Conservation (phyloP, 2,113 vertebrate genomes). For the Gymnogyps californianus region DNA sequence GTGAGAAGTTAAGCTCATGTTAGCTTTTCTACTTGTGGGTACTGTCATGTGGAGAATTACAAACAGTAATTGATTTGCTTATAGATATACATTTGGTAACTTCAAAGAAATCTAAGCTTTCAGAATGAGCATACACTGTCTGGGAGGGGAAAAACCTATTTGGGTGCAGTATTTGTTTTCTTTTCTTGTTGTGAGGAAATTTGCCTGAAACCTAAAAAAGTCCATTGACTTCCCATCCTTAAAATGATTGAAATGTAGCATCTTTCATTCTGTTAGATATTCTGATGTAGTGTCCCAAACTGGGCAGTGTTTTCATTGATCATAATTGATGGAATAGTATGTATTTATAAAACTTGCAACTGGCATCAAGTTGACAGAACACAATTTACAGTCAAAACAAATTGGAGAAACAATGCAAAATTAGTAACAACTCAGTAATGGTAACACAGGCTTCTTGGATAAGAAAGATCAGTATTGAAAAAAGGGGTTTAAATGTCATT, state of each 20-base stretch:
- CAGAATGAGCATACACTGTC: background rate
- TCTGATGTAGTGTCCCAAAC: background rate
- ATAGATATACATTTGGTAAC: background rate
- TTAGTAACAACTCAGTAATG: background rate
- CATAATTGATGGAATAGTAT: background rate
- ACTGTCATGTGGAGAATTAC: background rate
- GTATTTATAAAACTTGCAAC: background rate
- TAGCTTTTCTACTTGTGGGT: background rate
- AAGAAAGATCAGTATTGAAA: background rate
- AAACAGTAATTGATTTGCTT: background rate
- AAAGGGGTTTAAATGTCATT: background rate
- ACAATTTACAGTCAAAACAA: background rate
- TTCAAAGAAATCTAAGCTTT: background rate
- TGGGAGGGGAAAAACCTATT: background rate
- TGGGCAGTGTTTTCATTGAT: background rate
- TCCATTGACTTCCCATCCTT: background rate
- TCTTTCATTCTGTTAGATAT: background rate
- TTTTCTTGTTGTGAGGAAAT: background rate
- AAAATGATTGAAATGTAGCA: background rate
- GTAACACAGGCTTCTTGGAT: background rate
- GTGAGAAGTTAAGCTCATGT: background rate
- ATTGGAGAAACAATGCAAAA: background rate
- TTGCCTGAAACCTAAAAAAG: background rate
- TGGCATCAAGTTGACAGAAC: background rate
- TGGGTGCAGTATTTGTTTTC: background rate